Evolutionary conservation across 2,113 vertebrate genomes (phyloP), one percentile per base, ranked within the genome.

Genomic region (Equus quagga): DNA sequence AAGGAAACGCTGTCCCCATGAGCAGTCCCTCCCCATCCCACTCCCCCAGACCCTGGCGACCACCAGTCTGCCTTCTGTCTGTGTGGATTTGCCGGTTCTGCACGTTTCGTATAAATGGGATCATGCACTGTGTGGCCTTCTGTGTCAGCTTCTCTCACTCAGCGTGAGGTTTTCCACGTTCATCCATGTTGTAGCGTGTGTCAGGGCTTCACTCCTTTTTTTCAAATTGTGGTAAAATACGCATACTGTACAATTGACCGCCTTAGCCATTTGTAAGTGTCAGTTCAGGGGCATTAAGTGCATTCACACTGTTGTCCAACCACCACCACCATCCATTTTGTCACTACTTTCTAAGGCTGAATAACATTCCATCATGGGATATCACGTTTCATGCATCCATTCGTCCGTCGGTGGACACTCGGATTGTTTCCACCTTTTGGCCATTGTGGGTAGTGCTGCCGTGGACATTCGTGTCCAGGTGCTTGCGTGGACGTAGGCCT

Each of bases 51-150:
- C 62, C 73, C 69, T 11, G 31, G 62, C 69, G 41, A 12, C 28
- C 76, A 60, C 91, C 58, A 62, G 58, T 78, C 54, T 85, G 60
- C 36, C 81, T 69, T 76, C 24, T 60, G 41, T 96, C 28, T 64
- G 56, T 72, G 8, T 67, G 54, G 75, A 58, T 86, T 83, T 65
- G 70, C 83, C 7, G 21, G 18, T 67, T 93, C 33, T 44, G 82
- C 78, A 54, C 31, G 1, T 89, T 91, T 89, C 60, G 15, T 62
- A 41, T 73, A 41, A 54, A 2, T 73, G 60, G 87, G 49, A 33
- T 91, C 7, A 17, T 9, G 8, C 1, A 3, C 19, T 21, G 18
- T 46, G 56, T 58, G 73, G 76, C 44, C 49, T 89, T 58, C 64
- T 56, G 51, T 56, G 58, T 88, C 90, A 56, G 12, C 24, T 65